Conservation (phyloP, 2,888 invertebrate species). For the Troides helena region DNA sequence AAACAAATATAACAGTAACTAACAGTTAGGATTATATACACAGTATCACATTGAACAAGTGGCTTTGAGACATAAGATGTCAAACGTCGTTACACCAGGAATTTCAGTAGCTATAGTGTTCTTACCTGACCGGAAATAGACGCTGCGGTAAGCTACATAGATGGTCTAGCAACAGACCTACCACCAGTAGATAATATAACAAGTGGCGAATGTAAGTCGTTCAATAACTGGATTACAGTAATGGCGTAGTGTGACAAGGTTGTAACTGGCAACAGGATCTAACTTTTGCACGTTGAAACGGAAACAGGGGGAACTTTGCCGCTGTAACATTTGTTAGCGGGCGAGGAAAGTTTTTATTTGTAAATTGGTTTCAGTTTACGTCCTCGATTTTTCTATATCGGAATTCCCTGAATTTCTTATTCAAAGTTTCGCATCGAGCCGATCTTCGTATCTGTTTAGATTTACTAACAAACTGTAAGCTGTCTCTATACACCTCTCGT, state of each 20-base stretch:
- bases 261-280: constrained; percentile 33
- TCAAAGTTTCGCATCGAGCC: constrained; percentile 9
- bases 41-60: no score
- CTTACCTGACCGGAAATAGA: no score
- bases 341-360: constrained; percentile 37
- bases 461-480: background rate
- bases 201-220: background rate
- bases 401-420: constrained; percentile 30
- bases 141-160: no score
- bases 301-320: constrained; percentile 41
- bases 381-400: constrained; percentile 30
- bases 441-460: constrained; percentile 12
- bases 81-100: no score
- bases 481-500: background rate
- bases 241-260: constrained; percentile 33
- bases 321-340: constrained; percentile 33
- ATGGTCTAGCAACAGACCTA: no score
- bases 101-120: no score
- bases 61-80: no score
- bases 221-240: constrained; percentile 12
- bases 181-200: no score
- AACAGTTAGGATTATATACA: no score
- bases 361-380: constrained; percentile 31
- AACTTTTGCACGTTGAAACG: constrained; percentile 37
- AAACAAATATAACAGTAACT: no score